Evolutionary conservation across 2,888 invertebrate genomes (phyloP).

Genomic region (Lepidochrysops patricia): DNA sequence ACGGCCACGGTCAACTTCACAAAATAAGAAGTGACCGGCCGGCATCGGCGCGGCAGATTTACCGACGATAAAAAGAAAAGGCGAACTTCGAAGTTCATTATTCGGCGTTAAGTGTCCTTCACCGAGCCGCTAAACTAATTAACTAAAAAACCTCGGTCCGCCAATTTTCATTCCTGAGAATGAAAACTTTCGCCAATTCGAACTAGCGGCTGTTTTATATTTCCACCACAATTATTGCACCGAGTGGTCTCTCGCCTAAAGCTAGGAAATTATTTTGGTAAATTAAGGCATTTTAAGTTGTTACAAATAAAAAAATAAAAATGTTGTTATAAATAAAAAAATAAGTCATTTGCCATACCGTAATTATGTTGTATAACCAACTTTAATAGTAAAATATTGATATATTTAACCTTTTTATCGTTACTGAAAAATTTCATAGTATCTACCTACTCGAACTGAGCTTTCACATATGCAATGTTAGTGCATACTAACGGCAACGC

Average conservation of each 20-base stretch:
- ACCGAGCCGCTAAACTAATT: conserved; percentile 7
- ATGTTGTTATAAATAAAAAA: too few species aligned
- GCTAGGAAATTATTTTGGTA: not conserved
- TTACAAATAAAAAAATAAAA: too few species aligned
- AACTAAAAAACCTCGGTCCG: not conserved
- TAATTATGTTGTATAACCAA: too few species aligned
- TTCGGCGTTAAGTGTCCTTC: conserved; percentile 8
- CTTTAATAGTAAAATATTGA: too few species aligned
- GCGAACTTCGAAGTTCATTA: conserved; percentile 1
- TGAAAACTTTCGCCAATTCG: not conserved
- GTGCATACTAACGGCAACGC: too few species aligned
- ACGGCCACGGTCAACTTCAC: not conserved
- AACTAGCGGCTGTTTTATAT: not conserved
- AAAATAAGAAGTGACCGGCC: not conserved
- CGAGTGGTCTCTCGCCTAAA: not conserved
- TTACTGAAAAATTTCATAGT: too few species aligned
- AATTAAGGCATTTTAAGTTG: not conserved
- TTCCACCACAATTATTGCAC: not conserved
- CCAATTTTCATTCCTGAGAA: conserved; percentile 1
- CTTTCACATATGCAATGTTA: too few species aligned
- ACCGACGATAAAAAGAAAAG: too few species aligned
- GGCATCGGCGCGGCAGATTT: too few species aligned
- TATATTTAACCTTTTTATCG: too few species aligned
- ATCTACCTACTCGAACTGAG: too few species aligned
- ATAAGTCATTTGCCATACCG: too few species aligned